phyloP scores from a whole-genome alignment of 92 coral and sea anemone genomes.

The Epizoanthus illoricatus region DNA sequence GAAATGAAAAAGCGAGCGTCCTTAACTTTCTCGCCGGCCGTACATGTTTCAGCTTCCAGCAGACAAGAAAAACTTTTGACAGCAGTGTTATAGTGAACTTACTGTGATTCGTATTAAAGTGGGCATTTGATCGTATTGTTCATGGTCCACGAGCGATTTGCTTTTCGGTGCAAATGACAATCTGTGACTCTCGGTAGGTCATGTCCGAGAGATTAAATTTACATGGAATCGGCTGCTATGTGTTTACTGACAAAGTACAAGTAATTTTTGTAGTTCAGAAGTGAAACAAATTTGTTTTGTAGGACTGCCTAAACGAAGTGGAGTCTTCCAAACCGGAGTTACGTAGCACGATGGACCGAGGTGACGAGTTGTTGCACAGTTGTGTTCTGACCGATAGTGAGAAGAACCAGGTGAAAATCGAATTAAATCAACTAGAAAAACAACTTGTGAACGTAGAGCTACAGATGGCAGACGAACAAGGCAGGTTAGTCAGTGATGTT shows the following conservation, averaged over 20 bases:
- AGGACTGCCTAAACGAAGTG: conserved; percentile 15
- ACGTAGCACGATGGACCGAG: background rate
- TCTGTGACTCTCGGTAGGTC: too few relatives aligned
- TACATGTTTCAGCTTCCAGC: too few relatives aligned
- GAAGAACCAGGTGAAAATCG: conserved; percentile 3
- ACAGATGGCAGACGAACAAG: conserved; percentile 30
- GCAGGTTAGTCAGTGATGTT: conserved; percentile 7
- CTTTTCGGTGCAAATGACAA: too few relatives aligned
- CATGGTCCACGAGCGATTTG: too few relatives aligned
- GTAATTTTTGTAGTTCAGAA: too few relatives aligned
- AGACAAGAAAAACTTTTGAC: too few relatives aligned
- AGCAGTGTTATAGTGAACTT: too few relatives aligned
- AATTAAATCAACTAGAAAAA: background rate
- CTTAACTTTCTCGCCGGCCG: background rate
- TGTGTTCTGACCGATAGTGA: conserved; percentile 3
- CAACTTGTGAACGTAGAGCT: conserved; percentile 11
- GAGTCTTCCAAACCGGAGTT: conserved; percentile 21
- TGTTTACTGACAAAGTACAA: too few relatives aligned
- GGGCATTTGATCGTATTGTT: too few relatives aligned
- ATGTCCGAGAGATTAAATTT: background rate
- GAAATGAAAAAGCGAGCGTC: background rate
- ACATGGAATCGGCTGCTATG: too few relatives aligned
- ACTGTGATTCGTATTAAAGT: too few relatives aligned
- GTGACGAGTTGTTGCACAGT: background rate
- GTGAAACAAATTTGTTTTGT: background rate